phyloP scores from a whole-genome alignment of 1,140 invertebrate genomes.

The Mycetomoellerius zeteki region DNA sequence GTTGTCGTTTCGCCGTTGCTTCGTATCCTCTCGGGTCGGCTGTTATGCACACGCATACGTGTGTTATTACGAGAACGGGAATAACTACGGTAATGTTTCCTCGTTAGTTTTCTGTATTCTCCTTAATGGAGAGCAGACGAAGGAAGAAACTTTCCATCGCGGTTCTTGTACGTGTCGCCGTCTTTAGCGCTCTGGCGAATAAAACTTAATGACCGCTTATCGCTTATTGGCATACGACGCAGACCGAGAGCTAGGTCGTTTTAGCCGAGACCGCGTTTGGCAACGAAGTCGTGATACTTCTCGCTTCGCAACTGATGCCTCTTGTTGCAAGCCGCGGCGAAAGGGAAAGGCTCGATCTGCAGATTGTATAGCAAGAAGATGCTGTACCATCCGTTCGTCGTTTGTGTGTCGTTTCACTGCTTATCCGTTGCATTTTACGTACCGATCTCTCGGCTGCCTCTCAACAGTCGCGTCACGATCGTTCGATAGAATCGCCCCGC shows the following conservation, averaged over 20 bases:
- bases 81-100: not conserved
- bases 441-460: constrained; percentile 3
- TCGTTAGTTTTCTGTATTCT: constrained; percentile 18
- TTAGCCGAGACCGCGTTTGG: constrained; percentile 27
- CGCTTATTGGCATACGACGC: constrained; percentile 49
- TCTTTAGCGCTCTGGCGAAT: not conserved
- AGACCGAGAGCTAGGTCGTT: constrained; percentile 19
- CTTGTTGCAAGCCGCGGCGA: constrained; percentile 38
- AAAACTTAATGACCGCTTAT: constrained; percentile 16
- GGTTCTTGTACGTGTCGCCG: constrained; percentile 17
- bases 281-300: constrained; percentile 57
- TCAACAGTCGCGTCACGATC: constrained; percentile 14
- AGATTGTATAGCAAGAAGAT: constrained; percentile 27
- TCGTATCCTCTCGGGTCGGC: not conserved
- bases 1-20: constrained; percentile 21
- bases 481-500: constrained; percentile 16
- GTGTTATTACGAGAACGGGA: constrained; percentile 28
- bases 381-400: not conserved
- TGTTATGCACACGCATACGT: not conserved
- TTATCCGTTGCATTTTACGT: not conserved
- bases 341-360: constrained; percentile 45
- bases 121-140: not conserved
- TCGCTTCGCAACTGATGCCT: constrained; percentile 55
- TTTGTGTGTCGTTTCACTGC: constrained; percentile 14
- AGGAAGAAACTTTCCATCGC: constrained; percentile 24